phyloP scores from a whole-genome alignment of 2,113 vertebrate species.

The Balaenoptera acutorostrata region DNA sequence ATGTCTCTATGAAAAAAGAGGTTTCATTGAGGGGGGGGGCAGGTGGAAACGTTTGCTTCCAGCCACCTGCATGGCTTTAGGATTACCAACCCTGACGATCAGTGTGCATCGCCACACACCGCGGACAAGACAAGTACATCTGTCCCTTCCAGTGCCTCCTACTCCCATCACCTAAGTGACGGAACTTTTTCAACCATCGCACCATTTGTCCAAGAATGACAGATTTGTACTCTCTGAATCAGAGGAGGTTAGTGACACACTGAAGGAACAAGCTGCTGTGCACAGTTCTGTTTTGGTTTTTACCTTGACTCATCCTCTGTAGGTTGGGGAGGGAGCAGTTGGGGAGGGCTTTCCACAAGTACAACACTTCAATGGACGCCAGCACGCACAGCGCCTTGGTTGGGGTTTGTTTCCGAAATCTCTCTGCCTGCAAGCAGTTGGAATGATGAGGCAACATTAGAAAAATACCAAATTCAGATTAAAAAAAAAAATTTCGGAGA shows the following conservation, averaged over 20 bases:
- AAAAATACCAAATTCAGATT: background rate
- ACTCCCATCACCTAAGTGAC: background rate
- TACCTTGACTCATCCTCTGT: conserved; percentile 98
- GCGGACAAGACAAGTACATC: background rate
- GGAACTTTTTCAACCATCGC: background rate
- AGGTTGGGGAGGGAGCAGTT: conserved; percentile 96
- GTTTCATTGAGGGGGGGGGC: background rate
- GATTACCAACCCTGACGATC: too few relatives aligned
- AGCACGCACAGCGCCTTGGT: conserved; percentile 92
- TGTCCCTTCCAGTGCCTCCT: background rate
- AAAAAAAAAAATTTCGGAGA: background rate
- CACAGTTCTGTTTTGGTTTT: rapidly evolving
- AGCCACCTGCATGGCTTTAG: rapidly evolving
- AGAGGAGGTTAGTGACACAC: background rate
- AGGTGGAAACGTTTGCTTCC: background rate
- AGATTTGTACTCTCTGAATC: background rate
- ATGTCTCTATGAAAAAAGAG: background rate
- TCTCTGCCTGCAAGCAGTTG: conserved; percentile 87
- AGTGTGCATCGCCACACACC: too few relatives aligned
- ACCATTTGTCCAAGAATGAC: background rate
- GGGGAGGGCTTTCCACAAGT: conserved; percentile 97
- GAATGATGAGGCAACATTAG: background rate
- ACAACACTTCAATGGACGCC: conserved; percentile 94
- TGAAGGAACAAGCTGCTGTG: background rate
- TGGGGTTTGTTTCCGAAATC: conserved; percentile 89